Base-by-base conservation (phyloP, 2,113 vertebrate genomes). In the Bos javanicus region DNA sequence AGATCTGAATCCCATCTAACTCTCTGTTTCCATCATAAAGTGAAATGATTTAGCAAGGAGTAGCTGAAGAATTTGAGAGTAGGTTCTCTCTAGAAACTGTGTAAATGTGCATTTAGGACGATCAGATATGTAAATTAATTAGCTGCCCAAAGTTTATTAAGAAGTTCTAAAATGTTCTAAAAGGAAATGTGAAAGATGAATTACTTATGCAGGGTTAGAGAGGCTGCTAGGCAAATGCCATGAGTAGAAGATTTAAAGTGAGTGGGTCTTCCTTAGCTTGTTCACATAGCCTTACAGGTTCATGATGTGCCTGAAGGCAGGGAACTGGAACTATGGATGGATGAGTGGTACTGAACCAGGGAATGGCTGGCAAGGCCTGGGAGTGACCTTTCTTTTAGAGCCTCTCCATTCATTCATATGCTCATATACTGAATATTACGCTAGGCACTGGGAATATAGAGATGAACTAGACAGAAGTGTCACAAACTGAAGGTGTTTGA, bases 121-220 rank as follows among this genome's bases (percentile, higher is more conserved):
- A 76, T 86, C 86, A 96, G 76, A 74, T 93, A 74, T 76, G 48
- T 91, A 81, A 95, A 71, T 90, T 52, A 76, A 26, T 85, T 91
- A 90, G 15, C 60, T 67, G 50, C 48, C 84, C 48, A 67, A 39
- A 86, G 30, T 96, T 94, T 91, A 94, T 87, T 85, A 87, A 93
- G 28, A 91, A 94, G 28, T 89, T 43, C 30, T 74, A 60, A 93
- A 48, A 60, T 87, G 76, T 71, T 23, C 43, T 96, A 59, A 94
- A 81, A 97, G 39, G 76, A 60, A 97, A 62, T n/a, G 36, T 74
- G 91, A 96, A 92, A 67, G 59, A 57, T n/a, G 21, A 95, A 48
- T 85, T 76, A 36, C 71, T 88, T 93, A 60, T 59, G 16, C 28
- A 90, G 50, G 74, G 46, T 33, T 74, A 67, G 26, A 91, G 54